These are phyloP conservation scores for Castor canadensis DNA, from an alignment of 2,113 vertebrate species.

Conservation along the genomic window DNA sequence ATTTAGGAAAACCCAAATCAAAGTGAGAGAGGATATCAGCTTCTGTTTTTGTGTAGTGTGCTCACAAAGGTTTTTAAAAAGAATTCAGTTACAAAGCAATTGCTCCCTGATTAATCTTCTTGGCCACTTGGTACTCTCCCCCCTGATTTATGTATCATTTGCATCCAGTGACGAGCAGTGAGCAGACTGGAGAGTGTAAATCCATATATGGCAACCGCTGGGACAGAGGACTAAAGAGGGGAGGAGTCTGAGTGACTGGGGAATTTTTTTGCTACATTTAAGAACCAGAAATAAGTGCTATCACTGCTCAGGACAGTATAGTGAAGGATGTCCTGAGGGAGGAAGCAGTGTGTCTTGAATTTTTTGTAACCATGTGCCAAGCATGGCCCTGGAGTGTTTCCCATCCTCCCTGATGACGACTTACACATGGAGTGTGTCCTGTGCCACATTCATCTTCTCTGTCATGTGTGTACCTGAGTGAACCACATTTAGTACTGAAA, in stretches of 20 bases:
- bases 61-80: not conserved
- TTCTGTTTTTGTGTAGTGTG: not conserved
- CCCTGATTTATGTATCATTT: constrained; percentile 3
- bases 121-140: not conserved
- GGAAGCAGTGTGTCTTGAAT: not conserved
- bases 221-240: not conserved
- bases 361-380: not conserved
- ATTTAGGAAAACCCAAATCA: not conserved
- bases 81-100: not conserved
- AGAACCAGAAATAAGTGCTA: not conserved
- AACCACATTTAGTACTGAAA: not conserved
- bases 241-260: not conserved
- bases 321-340: not conserved
- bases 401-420: not conserved
- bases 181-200: constrained; percentile 5
- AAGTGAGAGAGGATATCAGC: not conserved
- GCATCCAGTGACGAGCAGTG: not conserved
- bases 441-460: not conserved
- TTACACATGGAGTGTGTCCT: not conserved
- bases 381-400: fast-evolving
- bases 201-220: constrained; percentile 41
- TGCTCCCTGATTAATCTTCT: constrained; percentile 10
- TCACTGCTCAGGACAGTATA: not conserved
- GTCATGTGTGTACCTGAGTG: not conserved
- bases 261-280: constrained; percentile 19